A percentile compares a stretch with the other conserved stretches of the same genome.
Evolutionary conservation across 2,113 vertebrate species (phyloP).

Genomic region (Neogale vison): DNA sequence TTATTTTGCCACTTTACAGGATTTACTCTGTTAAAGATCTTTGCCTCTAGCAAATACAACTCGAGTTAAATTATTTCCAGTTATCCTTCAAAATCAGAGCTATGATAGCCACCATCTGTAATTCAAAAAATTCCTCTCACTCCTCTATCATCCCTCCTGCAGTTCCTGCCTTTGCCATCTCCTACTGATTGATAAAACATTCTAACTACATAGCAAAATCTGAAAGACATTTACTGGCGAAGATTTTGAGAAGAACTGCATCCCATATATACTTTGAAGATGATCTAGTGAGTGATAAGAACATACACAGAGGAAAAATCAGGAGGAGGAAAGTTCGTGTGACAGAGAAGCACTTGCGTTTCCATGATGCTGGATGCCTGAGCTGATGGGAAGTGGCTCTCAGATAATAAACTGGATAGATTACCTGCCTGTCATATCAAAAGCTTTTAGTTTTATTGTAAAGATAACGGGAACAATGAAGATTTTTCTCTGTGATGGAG

Average conservation of each 20-base stretch:
- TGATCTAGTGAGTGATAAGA: slow-evolving; percentile 73
- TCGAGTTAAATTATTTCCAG: slow-evolving; percentile 17
- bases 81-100: neutral
- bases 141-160: neutral
- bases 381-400: slow-evolving; percentile 78
- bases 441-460: slow-evolving; percentile 81
- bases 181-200: slow-evolving; percentile 63
- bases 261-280: slow-evolving; percentile 74
- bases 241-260: slow-evolving; percentile 72
- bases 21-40: slow-evolving; percentile 14
- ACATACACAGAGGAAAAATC: slow-evolving; percentile 69
- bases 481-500: slow-evolving; percentile 66
- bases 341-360: slow-evolving; percentile 79
- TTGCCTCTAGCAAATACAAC: slow-evolving; percentile 10
- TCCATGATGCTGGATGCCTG: neutral
- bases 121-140: slow-evolving; percentile 45
- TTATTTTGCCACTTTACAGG: neutral
- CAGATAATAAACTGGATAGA: slow-evolving; percentile 79
- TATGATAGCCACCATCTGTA: slow-evolving; percentile 9
- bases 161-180: neutral
- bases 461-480: slow-evolving; percentile 75
- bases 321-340: slow-evolving; percentile 62
- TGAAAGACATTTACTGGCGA: slow-evolving; percentile 74
- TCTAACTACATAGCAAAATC: slow-evolving; percentile 63
- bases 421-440: slow-evolving; percentile 79